Conservation (phyloP, 2,797 vertebrate genomes). For the Enteromius treurensis region DNA sequence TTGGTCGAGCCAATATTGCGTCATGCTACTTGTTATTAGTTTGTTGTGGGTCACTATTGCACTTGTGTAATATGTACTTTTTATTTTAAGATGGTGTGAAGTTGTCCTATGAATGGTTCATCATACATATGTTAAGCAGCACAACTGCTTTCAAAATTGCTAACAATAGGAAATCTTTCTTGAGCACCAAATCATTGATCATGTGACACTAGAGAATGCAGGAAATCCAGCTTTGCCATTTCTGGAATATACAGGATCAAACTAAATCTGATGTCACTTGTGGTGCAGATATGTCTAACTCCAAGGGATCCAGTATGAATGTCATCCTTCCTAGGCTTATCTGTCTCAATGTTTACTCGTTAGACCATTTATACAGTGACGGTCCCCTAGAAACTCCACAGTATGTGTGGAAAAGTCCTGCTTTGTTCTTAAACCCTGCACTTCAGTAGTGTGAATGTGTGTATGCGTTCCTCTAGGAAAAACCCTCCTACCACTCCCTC, state of each 20-base stretch:
- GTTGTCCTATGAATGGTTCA: background rate
- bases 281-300: background rate
- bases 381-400: background rate
- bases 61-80: background rate
- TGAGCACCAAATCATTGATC: background rate
- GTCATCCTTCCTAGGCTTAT: background rate
- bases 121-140: background rate
- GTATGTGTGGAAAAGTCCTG: background rate
- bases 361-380: background rate
- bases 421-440: slow-evolving; percentile 23
- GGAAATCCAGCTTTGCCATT: background rate
- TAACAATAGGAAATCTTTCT: background rate
- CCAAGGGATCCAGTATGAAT: background rate
- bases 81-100: background rate
- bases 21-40: background rate
- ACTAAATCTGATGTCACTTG: background rate
- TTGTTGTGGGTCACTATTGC: background rate
- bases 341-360: background rate
- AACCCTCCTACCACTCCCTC: slow-evolving; percentile 68
- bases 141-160: background rate
- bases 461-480: slow-evolving; percentile 64
- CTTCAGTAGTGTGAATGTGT: slow-evolving; percentile 33
- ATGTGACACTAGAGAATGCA: background rate
- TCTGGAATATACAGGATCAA: background rate
- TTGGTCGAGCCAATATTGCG: background rate